A percentile compares a stretch with the other conserved stretches of the same genome.
Evolutionary conservation across 2,888 invertebrate genomes (phyloP).

Genomic region (Andricus quercusramuli): DNA sequence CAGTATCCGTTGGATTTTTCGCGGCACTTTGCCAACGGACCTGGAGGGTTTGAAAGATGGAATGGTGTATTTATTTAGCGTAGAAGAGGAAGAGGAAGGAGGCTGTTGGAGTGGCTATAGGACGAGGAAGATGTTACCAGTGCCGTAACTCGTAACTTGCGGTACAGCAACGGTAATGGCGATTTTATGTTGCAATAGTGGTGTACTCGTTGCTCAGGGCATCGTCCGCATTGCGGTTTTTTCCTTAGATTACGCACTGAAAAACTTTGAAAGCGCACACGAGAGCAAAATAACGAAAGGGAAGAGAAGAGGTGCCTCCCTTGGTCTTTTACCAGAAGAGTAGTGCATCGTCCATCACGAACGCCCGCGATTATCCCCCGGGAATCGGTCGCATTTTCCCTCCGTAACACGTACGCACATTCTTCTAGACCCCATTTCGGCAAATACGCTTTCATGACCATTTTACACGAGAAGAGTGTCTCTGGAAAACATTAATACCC

Average conservation of each 20-base stretch:
- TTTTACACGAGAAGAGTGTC: neutral
- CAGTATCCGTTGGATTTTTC: slow-evolving; percentile 26
- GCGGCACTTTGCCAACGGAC: slow-evolving; percentile 39
- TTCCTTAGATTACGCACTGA: slow-evolving; percentile 47
- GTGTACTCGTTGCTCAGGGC: slow-evolving; percentile 31
- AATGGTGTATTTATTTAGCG: slow-evolving; percentile 67
- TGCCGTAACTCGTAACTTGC: slow-evolving; percentile 44
- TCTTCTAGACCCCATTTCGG: slow-evolving; percentile 29
- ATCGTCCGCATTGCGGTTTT: slow-evolving; percentile 45
- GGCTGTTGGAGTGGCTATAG: slow-evolving; percentile 2
- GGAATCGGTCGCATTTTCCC: slow-evolving; percentile 46
- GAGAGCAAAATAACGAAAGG: slow-evolving; percentile 22
- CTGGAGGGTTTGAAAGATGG: slow-evolving; percentile 58
- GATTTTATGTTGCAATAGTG: slow-evolving; percentile 47
- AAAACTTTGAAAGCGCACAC: slow-evolving; percentile 41
- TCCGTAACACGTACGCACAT: slow-evolving; percentile 24
- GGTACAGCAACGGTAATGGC: slow-evolving; percentile 47
- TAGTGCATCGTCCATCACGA: slow-evolving; percentile 62
- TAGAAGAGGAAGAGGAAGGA: slow-evolving; percentile 13
- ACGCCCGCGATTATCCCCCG: slow-evolving; percentile 63
- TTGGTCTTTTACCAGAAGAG: slow-evolving; percentile 45
- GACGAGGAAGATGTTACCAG: slow-evolving; percentile 25
- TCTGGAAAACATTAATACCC: neutral
- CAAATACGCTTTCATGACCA: slow-evolving; percentile 4
- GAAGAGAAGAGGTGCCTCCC: neutral